phyloP scores from a whole-genome alignment of 64 coral and sea anemone genomes.

The Platygyra sinensis region DNA sequence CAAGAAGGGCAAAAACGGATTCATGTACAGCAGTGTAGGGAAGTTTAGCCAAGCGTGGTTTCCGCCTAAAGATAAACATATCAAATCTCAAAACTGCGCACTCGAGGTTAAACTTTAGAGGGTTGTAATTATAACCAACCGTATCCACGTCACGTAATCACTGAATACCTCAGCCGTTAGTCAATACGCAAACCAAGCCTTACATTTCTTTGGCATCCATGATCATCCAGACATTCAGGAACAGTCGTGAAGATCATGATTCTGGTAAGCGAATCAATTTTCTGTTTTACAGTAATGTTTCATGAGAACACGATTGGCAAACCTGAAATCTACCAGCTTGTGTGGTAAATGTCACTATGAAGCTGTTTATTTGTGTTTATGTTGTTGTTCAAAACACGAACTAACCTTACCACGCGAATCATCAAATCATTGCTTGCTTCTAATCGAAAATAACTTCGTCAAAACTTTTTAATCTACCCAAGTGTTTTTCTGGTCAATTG shows the following conservation, averaged over 20 bases:
- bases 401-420: not conserved
- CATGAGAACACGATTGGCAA: not conserved
- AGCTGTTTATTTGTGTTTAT: slow-evolving; percentile 19
- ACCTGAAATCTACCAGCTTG: not conserved
- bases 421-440: not conserved
- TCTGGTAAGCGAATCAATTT: slow-evolving; percentile 10
- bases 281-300: not conserved
- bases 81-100: slow-evolving; percentile 3
- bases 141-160: slow-evolving; percentile 33
- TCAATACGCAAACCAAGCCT: too few relatives aligned
- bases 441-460: not conserved
- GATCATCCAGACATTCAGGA: too few relatives aligned
- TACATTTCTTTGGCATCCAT: not conserved
- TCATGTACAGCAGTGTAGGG: too few relatives aligned
- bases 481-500: not conserved
- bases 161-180: not conserved
- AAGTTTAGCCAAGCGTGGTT: not conserved
- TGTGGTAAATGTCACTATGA: not conserved
- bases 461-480: not conserved
- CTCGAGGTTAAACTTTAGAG: slow-evolving; percentile 9
- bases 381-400: not conserved
- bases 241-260: too few relatives aligned
- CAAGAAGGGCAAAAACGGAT: too few relatives aligned
- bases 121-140: not conserved
- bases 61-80: not conserved